phyloP scores from a whole-genome alignment of 2,113 vertebrate genomes.

The Passer domesticus region DNA sequence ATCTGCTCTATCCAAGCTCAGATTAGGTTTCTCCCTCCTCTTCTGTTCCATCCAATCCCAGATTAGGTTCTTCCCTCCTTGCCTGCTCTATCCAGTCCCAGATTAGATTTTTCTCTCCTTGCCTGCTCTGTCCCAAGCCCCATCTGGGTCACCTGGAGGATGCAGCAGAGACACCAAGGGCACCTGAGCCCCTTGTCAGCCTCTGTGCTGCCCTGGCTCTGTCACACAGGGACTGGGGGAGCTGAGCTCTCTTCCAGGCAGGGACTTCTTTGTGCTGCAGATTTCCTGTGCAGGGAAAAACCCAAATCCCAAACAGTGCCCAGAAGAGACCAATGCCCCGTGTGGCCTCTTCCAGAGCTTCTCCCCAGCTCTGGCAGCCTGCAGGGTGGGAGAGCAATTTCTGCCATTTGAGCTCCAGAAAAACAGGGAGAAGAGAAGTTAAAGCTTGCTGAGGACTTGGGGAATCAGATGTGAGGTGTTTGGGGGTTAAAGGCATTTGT shows the following conservation, averaged over 20 bases:
- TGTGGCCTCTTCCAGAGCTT: neutral
- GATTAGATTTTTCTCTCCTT: neutral
- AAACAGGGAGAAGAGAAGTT: neutral
- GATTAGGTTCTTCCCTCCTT: neutral
- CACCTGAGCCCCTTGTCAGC: neutral
- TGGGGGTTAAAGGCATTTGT: neutral
- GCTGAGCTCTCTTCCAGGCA: neutral
- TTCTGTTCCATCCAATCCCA: neutral
- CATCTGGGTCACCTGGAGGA: neutral
- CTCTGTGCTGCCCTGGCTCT: neutral
- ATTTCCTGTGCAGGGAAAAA: neutral
- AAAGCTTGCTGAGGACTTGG: neutral
- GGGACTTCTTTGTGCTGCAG: neutral
- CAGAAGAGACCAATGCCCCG: neutral
- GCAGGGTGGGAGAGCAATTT: neutral
- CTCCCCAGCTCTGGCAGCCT: neutral
- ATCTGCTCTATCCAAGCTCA: neutral
- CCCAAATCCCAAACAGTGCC: neutral
- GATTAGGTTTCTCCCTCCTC: neutral
- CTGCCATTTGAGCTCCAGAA: neutral
- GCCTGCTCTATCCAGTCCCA: neutral
- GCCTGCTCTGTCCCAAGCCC: neutral
- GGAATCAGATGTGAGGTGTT: neutral
- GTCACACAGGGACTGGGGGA: neutral
- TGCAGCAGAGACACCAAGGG: accelerated